Evolutionary conservation across 2,888 invertebrate species (phyloP).

Genomic region (Brachylomia viminalis): DNA sequence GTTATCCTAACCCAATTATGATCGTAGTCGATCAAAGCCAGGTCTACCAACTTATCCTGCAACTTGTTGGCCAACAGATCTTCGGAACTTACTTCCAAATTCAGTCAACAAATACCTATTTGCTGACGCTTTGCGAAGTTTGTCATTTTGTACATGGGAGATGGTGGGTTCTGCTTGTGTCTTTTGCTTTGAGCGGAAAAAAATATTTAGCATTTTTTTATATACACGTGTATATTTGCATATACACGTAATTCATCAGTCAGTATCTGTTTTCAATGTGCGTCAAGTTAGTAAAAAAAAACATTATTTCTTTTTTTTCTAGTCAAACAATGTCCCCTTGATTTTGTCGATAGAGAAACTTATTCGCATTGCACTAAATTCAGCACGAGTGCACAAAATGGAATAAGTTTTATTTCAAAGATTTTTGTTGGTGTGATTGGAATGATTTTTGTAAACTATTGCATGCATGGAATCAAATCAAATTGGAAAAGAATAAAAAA

Average conservation of each 20-base stretch:
- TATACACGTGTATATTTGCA: too few species aligned
- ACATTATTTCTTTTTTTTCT: too few species aligned
- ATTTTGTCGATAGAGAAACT: not conserved
- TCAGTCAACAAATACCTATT: slow-evolving; percentile 84
- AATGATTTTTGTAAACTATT: too few species aligned
- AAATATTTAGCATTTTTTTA: too few species aligned
- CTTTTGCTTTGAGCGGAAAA: slow-evolving; percentile 16
- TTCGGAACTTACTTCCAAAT: slow-evolving; percentile 70
- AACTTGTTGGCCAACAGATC: slow-evolving; percentile 57
- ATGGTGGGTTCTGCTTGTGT: slow-evolving; percentile 70
- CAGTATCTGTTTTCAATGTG: not conserved
- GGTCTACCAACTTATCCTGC: slow-evolving; percentile 16
- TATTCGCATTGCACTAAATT: not conserved
- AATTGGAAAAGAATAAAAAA: too few species aligned
- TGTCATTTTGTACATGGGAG: slow-evolving; percentile 80
- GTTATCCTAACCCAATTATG: slow-evolving; percentile 35
- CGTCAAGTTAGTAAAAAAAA: too few species aligned
- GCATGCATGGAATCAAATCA: too few species aligned
- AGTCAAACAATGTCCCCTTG: too few species aligned
- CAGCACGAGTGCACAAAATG: too few species aligned
- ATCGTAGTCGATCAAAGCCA: slow-evolving; percentile 37
- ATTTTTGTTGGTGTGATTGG: not conserved
- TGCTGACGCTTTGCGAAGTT: slow-evolving; percentile 83
- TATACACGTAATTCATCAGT: not conserved
- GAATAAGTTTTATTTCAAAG: too few species aligned